phyloP scores from a whole-genome alignment of 2,113 vertebrate genomes.

The Egretta garzetta region DNA sequence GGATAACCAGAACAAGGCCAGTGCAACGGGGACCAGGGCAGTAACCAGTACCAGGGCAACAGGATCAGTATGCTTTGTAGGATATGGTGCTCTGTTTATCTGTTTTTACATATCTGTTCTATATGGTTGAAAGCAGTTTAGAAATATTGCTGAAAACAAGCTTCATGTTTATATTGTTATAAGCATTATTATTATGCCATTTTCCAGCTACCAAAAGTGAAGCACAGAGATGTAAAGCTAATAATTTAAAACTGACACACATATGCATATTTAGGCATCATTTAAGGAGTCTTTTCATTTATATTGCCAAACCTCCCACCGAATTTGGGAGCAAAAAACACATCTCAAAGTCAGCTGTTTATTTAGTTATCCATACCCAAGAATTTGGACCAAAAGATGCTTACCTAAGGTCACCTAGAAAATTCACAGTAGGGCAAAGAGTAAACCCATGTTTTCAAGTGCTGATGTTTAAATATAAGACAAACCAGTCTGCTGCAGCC shows the following conservation, averaged over 20 bases:
- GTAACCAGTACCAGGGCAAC: neutral
- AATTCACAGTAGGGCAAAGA: neutral
- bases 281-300: neutral
- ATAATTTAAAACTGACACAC: neutral
- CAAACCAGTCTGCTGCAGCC: neutral
- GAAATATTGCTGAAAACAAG: neutral
- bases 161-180: neutral
- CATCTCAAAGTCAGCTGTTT: neutral
- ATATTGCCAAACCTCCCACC: neutral
- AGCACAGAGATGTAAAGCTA: neutral
- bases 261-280: neutral
- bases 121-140: neutral
- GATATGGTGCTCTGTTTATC: neutral
- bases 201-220: neutral
- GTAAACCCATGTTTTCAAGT: neutral
- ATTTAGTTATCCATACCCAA: neutral
- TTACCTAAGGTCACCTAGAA: neutral
- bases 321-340: neutral
- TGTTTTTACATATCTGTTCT: neutral
- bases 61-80: neutral
- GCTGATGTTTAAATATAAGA: neutral
- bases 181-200: neutral
- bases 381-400: neutral
- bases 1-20: neutral
- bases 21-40: neutral